Percentiles rank a stretch among this genome's conserved stretches.
These are phyloP conservation scores for Hirundichthys speculiger DNA, from an alignment of 2,113 vertebrate genomes.

Conservation along the genomic window DNA sequence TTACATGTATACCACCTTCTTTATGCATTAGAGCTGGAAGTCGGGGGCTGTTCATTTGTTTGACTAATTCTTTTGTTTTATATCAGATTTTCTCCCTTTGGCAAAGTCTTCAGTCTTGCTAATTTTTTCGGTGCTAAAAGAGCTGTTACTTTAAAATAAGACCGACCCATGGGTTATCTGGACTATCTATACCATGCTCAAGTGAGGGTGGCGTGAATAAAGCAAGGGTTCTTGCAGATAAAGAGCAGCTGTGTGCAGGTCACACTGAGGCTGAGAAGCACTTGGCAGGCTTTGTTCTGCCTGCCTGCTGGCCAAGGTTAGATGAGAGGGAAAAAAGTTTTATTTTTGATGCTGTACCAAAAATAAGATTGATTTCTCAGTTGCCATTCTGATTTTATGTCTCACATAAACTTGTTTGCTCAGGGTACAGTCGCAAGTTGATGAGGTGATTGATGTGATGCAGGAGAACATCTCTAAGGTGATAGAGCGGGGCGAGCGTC, in stretches of 20 bases:
- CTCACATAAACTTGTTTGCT: not conserved
- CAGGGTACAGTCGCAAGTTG: slow-evolving; percentile 98
- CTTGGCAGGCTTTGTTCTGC: slow-evolving; percentile 15
- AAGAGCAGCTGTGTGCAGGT: slow-evolving; percentile 16
- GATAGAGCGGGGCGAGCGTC: slow-evolving; percentile 95
- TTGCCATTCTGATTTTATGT: not conserved
- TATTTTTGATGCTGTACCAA: too few species aligned
- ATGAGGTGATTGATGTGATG: slow-evolving; percentile 99
- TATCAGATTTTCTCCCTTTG: not conserved
- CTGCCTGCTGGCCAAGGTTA: not conserved
- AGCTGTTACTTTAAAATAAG: not conserved
- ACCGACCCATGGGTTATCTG: not conserved
- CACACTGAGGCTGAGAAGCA: not conserved
- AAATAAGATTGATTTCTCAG: not conserved
- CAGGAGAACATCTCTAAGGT: slow-evolving; percentile 99
- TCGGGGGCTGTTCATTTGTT: not conserved
- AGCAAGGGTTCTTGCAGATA: not conserved
- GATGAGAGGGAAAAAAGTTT: not conserved
- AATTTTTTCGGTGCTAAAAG: not conserved
- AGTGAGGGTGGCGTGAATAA: slow-evolving; percentile 3
- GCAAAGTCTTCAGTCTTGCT: not conserved
- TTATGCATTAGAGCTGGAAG: slow-evolving; percentile 8
- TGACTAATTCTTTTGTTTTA: slow-evolving; percentile 7
- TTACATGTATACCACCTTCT: not conserved
- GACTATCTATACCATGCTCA: too few species aligned